Base-by-base conservation (phyloP, 2,888 invertebrate genomes). In the Agonum fuliginosum region DNA sequence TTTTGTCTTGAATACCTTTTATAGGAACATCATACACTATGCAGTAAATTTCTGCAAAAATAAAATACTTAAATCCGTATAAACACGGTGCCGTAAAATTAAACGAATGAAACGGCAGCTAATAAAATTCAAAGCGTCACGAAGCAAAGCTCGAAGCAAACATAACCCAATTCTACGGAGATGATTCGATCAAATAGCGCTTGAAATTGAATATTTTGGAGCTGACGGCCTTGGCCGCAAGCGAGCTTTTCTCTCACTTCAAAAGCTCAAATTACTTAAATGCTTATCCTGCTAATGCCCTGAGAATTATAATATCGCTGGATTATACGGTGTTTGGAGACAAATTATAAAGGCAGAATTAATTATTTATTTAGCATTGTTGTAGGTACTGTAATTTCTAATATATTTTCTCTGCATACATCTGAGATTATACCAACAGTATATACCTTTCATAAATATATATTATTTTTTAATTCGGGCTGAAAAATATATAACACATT, bases 101-200 rank as follows among this genome's bases (percentile, higher is more conserved):
- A 51, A 51, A n/a, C 20, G 22, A 51, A n/a, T 51, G 24, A 51
- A 51, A 51, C 20, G n/a, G 0, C 22, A n/a, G 24, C 8, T 51
- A 51, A 51, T 51, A 51, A 51, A 51, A 51, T 51, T 51, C 22
- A 51, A 51, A 22, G n/a, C 22, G 51, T 51, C 8, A 20, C 51
- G 22, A 51, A 51, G 51, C 24, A 24, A 51, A 51, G 51, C 51
- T 51, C 20, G n/a, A 24, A 51, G 51, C 51, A 51, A 51, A 51
- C 51, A 46, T 46, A 51, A 51, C 51, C 51, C 51, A 51, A 51
- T 51, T 51, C 51, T 51, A 51, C 22, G 22, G 3, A 5, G 51
- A 8, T 51, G 51, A 51, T 51, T 51, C 51, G 22, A 51, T 51
- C 22, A 51, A 51, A 51, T 51, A 51, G 51, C 51, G 51, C 51